Conservation (phyloP, 2,797 vertebrate genomes). For the Siniperca obscura region DNA sequence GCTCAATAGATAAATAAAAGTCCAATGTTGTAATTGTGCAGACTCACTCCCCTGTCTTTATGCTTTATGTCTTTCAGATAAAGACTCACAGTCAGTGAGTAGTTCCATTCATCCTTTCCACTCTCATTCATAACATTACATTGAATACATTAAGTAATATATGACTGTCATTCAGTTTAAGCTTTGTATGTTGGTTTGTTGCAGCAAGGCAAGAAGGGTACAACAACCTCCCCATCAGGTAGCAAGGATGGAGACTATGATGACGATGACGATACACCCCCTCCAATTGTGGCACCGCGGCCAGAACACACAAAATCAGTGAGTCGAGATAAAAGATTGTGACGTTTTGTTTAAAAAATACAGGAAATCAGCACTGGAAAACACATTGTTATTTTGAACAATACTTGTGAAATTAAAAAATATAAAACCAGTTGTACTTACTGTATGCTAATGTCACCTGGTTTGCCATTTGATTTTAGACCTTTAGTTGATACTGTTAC, state of each 20-base stretch:
- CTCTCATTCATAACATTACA: background rate
- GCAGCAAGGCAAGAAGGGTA: constrained; percentile 89
- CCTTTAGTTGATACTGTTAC: background rate
- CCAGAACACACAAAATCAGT: constrained; percentile 98
- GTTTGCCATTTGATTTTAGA: background rate
- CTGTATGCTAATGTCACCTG: background rate
- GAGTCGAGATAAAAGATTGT: constrained; percentile 64
- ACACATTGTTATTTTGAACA: background rate
- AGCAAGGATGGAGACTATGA: constrained; percentile 88
- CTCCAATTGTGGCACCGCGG: constrained; percentile 94
- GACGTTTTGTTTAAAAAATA: background rate
- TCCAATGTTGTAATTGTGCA: background rate
- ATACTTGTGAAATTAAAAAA: background rate
- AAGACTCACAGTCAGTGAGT: constrained; percentile 82
- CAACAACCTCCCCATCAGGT: constrained; percentile 84
- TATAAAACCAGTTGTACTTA: background rate
- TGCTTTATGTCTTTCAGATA: constrained; percentile 77
- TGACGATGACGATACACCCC: constrained; percentile 91
- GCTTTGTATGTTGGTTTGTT: background rate
- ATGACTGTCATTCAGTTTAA: background rate
- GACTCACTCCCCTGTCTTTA: constrained; percentile 12
- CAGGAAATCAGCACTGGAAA: background rate
- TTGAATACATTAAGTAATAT: background rate
- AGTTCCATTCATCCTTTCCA: background rate
- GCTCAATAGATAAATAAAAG: background rate